These are phyloP conservation scores for Diaphora mendica DNA, from an alignment of 2,888 invertebrate species.

Conservation along the genomic window DNA sequence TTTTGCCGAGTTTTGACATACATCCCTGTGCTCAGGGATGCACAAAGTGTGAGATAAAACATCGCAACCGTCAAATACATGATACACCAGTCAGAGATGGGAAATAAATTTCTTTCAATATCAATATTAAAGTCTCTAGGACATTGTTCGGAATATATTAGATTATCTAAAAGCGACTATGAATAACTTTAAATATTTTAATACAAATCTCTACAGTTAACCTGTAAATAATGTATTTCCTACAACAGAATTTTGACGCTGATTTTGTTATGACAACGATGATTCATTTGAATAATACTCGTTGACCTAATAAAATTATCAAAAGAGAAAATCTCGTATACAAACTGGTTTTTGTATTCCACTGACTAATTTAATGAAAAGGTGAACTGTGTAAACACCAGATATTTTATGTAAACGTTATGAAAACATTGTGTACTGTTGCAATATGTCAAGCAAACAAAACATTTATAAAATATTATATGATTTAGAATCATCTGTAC, in stretches of 20 bases:
- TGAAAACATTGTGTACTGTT: constrained; percentile 14
- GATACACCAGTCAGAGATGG: background rate
- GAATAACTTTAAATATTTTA: background rate
- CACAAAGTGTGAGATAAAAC: background rate
- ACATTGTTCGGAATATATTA: background rate
- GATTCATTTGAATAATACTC: constrained; percentile 28
- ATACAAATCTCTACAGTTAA: background rate
- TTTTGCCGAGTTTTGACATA: background rate
- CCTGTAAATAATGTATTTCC: constrained; percentile 15
- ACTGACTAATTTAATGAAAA: constrained; percentile 17
- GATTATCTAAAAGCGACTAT: background rate
- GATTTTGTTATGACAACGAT: constrained; percentile 21
- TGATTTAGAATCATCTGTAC: background rate
- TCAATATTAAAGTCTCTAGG: background rate
- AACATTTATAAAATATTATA: background rate
- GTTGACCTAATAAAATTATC: constrained; percentile 26
- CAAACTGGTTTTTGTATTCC: constrained; percentile 18
- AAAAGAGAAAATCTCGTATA: constrained; percentile 19
- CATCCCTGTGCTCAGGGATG: background rate
- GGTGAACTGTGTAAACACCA: constrained; percentile 20
- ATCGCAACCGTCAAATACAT: background rate
- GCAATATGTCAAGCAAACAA: constrained; percentile 9
- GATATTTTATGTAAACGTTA: constrained; percentile 21
- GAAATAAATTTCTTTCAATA: background rate
- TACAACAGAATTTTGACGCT: constrained; percentile 11